A percentile compares a stretch with the other conserved stretches of the same genome.
phyloP scores from a whole-genome alignment of 2,113 vertebrate species.

The Antechinus flavipes region DNA sequence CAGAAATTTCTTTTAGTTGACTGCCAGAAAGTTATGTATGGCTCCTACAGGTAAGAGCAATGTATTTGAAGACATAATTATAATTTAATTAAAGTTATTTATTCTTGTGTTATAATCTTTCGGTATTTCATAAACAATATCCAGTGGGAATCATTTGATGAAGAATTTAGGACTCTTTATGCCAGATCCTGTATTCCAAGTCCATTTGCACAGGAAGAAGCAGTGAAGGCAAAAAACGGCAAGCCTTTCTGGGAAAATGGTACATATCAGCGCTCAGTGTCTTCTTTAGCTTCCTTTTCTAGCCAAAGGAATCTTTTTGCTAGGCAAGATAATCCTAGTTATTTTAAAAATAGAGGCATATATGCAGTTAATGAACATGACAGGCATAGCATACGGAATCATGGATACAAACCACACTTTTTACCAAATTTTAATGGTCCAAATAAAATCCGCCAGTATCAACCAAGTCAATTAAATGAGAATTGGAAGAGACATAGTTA shows the following conservation, averaged over 20 bases:
- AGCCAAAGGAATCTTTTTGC: constrained; percentile 86
- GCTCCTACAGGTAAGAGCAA: constrained; percentile 94
- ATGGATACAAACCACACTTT: constrained; percentile 81
- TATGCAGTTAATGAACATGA: constrained; percentile 84
- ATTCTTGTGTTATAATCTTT: not conserved
- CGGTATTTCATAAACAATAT: not conserved
- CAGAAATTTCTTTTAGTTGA: constrained; percentile 96
- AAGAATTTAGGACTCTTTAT: constrained; percentile 96
- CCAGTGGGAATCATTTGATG: constrained; percentile 88
- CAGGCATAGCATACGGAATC: constrained; percentile 80
- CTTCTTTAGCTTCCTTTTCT: constrained; percentile 86
- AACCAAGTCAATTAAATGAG: constrained; percentile 85
- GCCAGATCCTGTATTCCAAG: constrained; percentile 91
- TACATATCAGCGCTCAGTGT: constrained; percentile 80
- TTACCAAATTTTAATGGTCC: constrained; percentile 83
- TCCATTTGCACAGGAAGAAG: constrained; percentile 82
- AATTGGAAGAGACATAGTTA: constrained; percentile 96
- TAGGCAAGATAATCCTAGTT: constrained; percentile 86
- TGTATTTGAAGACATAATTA: not conserved
- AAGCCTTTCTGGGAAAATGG: constrained; percentile 84
- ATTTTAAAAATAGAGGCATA: constrained; percentile 88
- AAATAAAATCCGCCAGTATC: constrained; percentile 83
- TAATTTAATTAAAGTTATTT: not conserved
- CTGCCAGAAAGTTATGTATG: constrained; percentile 94
- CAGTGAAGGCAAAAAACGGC: constrained; percentile 79